Conservation (phyloP, 2,113 vertebrate species). For the Lutjanus erythropterus region DNA sequence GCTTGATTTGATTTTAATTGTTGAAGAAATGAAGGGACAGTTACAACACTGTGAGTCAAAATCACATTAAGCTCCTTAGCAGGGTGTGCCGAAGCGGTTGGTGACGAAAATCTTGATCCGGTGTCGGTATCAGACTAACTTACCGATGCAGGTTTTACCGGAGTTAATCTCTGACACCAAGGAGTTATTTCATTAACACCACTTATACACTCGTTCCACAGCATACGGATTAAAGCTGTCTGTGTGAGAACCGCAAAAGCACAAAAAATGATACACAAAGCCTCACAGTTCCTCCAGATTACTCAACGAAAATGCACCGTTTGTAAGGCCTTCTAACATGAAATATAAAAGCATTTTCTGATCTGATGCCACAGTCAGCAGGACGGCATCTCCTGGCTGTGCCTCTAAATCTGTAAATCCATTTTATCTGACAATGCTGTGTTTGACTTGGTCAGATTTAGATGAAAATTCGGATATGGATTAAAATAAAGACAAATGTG, state of each 20-base stretch:
- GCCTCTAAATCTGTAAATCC: background rate
- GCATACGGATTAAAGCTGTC: background rate
- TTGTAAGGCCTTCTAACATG: background rate
- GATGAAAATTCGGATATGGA: background rate
- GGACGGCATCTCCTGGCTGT: background rate
- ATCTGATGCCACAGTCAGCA: background rate
- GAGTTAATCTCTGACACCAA: constrained; percentile 15
- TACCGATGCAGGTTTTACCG: background rate
- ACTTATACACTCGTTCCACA: background rate
- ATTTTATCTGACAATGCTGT: background rate
- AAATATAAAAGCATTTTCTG: background rate
- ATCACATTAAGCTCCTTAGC: constrained; percentile 40
- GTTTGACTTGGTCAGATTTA: background rate
- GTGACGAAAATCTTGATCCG: constrained; percentile 7
- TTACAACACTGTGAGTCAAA: constrained; percentile 4
- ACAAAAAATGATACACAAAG: background rate
- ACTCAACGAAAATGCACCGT: background rate
- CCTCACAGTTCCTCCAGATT: background rate
- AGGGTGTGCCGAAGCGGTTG: background rate
- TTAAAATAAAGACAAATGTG: background rate
- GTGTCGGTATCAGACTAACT: background rate
- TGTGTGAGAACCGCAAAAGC: background rate
- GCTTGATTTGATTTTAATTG: constrained; percentile 27
- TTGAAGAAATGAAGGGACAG: constrained; percentile 16
- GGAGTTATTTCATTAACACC: constrained; percentile 14